Evolutionary conservation across 2,113 vertebrate genomes (phyloP).

Genomic region (Naja naja): DNA sequence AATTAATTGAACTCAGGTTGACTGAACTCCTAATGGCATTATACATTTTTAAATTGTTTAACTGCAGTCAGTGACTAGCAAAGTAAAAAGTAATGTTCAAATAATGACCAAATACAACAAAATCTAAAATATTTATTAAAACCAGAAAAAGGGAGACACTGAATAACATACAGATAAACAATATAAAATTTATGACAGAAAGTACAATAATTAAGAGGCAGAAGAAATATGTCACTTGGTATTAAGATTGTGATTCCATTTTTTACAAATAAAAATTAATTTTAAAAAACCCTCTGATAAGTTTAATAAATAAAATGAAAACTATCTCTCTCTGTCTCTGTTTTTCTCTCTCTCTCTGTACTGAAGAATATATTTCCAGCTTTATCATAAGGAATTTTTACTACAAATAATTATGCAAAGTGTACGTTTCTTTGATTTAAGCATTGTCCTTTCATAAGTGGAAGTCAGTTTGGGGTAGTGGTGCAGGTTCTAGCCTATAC

Average conservation of each 20-base stretch:
- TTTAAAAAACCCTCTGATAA: background rate
- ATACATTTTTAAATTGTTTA: background rate
- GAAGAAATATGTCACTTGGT: background rate
- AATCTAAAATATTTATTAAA: background rate
- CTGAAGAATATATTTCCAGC: background rate
- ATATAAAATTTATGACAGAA: background rate
- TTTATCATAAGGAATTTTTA: background rate
- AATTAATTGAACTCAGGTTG: background rate
- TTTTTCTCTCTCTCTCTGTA: too few species aligned
- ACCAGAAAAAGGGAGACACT: background rate
- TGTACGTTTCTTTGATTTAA: background rate
- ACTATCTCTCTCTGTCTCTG: background rate
- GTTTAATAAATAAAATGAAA: background rate
- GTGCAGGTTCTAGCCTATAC: background rate
- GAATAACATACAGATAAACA: background rate
- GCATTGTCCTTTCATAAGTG: background rate
- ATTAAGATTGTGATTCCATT: background rate
- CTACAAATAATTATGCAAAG: background rate
- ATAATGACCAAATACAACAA: background rate
- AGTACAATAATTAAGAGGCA: too few species aligned
- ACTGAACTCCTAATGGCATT: background rate
- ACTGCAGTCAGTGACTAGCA: background rate
- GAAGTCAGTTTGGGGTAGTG: background rate
- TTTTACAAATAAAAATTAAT: background rate
- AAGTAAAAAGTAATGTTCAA: background rate